Percentiles rank a stretch among this genome's conserved stretches.
phyloP scores from a whole-genome alignment of 2,113 vertebrate species.

The Mirounga angustirostris region DNA sequence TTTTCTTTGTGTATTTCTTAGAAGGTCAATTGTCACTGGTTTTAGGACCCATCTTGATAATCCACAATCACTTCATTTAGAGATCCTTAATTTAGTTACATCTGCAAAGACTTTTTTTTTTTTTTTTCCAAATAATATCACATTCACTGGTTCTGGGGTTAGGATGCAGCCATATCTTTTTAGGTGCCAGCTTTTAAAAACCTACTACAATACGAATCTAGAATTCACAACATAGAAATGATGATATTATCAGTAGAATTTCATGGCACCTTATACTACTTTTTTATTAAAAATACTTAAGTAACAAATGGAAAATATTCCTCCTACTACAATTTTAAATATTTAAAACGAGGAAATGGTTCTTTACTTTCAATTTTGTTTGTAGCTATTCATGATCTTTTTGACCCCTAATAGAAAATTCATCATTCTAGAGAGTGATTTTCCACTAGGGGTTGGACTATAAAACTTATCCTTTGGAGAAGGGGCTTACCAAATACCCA shows the following conservation, averaged over 20 bases:
- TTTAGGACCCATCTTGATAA: neutral
- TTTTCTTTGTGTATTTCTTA: neutral
- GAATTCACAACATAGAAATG: neutral
- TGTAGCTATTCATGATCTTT: neutral
- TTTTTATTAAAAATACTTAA: neutral
- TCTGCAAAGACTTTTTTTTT: neutral
- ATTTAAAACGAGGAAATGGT: neutral
- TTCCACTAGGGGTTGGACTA: neutral
- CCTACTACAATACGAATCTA: neutral
- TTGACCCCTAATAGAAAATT: neutral
- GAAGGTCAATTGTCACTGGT: neutral
- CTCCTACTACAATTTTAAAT: neutral
- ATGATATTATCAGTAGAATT: neutral
- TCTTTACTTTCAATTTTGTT: constrained; percentile 16
- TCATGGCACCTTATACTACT: neutral
- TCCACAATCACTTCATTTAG: neutral
- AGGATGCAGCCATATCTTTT: neutral
- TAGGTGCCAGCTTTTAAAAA: neutral
- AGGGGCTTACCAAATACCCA: neutral
- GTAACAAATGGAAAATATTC: neutral
- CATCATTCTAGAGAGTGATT: neutral
- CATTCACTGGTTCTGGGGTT: neutral
- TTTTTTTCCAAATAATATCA: neutral
- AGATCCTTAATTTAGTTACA: neutral
- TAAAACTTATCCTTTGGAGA: neutral